A percentile compares a stretch with the other conserved stretches of the same genome.
These are phyloP conservation scores for Ceratotherium simum DNA, from an alignment of 2,113 vertebrate genomes.

Conservation along the genomic window DNA sequence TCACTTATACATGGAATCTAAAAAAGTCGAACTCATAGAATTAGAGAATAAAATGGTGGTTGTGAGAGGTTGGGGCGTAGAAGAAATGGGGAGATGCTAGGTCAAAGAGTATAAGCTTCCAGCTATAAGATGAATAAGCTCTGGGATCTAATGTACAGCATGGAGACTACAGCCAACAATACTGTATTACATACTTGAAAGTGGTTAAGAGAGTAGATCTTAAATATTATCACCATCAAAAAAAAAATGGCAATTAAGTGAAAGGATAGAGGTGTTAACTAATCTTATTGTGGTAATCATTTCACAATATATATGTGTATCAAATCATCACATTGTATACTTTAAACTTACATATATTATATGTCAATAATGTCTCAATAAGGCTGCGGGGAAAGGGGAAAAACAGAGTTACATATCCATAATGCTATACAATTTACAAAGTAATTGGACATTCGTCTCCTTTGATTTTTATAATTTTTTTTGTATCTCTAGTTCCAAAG, in stretches of 20 bases:
- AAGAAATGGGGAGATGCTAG: neutral
- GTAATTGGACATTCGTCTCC: neutral
- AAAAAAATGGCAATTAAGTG: neutral
- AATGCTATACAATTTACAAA: neutral
- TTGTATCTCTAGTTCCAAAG: constrained; percentile 23
- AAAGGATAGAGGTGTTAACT: neutral
- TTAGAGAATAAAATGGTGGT: neutral
- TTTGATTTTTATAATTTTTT: neutral
- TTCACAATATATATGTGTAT: neutral
- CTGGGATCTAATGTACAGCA: neutral
- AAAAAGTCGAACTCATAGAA: neutral
- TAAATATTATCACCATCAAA: neutral
- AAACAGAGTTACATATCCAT: neutral
- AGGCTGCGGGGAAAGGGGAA: neutral
- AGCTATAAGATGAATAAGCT: neutral
- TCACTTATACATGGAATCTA: neutral
- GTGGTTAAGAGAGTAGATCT: neutral
- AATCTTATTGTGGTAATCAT: neutral
- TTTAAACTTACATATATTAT: neutral
- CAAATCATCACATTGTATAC: neutral
- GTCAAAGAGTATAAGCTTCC: neutral
- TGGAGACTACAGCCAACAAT: neutral
- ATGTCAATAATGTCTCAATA: neutral
- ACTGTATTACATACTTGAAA: neutral
- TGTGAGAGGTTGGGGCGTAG: too few relatives aligned